phyloP scores from a whole-genome alignment of 2,888 invertebrate species.

The Leptinotarsa juncta region DNA sequence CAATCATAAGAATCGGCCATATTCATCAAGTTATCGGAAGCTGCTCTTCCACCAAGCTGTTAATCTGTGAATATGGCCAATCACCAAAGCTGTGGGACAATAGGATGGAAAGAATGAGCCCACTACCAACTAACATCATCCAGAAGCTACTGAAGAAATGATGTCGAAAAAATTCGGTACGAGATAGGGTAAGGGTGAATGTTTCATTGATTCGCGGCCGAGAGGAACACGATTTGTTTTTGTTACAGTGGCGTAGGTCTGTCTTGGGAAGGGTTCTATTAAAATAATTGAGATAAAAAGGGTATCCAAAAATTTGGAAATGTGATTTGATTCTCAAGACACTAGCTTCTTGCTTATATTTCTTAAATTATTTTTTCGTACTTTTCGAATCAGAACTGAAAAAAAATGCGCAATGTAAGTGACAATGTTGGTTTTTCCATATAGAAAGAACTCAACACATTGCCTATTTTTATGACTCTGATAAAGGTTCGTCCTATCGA shows the following conservation, averaged over 20 bases:
- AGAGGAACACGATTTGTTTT: conserved; percentile 39
- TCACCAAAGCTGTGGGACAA: conserved; percentile 55
- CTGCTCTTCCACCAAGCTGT: conserved; percentile 56
- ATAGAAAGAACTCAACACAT: too few species aligned
- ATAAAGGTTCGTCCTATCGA: too few species aligned
- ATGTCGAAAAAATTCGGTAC: conserved; percentile 29
- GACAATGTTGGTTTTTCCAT: too few species aligned
- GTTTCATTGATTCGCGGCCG: conserved; percentile 54
- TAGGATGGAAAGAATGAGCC: conserved; percentile 43
- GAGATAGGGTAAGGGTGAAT: conserved; percentile 48
- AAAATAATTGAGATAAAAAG: background rate
- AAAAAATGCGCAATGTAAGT: too few species aligned
- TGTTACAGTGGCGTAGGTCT: conserved; percentile 32
- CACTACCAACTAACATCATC: conserved; percentile 57
- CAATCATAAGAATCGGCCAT: conserved; percentile 54
- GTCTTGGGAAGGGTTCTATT: background rate
- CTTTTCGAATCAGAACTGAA: too few species aligned
- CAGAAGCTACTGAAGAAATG: conserved; percentile 38
- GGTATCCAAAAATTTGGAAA: background rate
- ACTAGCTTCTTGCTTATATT: background rate
- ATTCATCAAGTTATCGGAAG: conserved; percentile 52
- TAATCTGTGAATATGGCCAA: conserved; percentile 60
- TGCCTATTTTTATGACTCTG: too few species aligned
- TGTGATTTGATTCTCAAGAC: background rate
- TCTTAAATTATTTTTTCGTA: too few species aligned